Conservation (phyloP, 1,140 invertebrate species). For the Venturia canescens region DNA sequence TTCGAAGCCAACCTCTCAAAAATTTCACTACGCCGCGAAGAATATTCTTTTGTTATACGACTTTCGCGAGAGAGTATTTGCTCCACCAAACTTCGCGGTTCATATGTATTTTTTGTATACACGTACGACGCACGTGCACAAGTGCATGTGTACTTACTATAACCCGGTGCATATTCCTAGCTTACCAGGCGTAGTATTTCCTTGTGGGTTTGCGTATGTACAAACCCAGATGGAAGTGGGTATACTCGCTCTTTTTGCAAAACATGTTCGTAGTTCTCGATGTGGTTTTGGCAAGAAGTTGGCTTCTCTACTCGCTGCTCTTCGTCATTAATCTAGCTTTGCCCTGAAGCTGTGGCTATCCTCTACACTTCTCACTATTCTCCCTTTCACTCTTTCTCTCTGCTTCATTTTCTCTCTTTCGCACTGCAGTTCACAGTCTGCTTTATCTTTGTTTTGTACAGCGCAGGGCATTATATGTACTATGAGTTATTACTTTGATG, state of each 20-base stretch:
- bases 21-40: neutral
- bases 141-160: neutral
- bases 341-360: conserved; percentile 32
- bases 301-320: conserved; percentile 29
- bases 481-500: conserved; percentile 41
- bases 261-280: conserved; percentile 33
- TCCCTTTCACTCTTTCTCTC: conserved; percentile 2
- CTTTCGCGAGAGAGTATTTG: neutral
- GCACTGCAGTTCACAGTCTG: too few relatives aligned
- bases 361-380: conserved; percentile 32
- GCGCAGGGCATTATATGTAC: conserved; percentile 35
- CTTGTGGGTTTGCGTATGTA: conserved; percentile 3
- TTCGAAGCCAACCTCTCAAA: neutral
- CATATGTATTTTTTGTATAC: neutral
- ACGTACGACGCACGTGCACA: neutral
- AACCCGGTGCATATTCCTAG: neutral
- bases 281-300: conserved; percentile 44
- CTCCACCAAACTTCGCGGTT: neutral
- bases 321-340: conserved; percentile 47
- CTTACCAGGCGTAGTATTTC: neutral
- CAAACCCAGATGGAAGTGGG: neutral
- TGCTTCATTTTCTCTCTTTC: neutral
- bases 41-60: conserved; percentile 16
- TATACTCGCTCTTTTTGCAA: conserved; percentile 30
- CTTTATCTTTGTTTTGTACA: conserved; percentile 20